These are phyloP conservation scores for Slavum lentiscoides DNA, from an alignment of 2,888 invertebrate genomes.

Conservation along the genomic window DNA sequence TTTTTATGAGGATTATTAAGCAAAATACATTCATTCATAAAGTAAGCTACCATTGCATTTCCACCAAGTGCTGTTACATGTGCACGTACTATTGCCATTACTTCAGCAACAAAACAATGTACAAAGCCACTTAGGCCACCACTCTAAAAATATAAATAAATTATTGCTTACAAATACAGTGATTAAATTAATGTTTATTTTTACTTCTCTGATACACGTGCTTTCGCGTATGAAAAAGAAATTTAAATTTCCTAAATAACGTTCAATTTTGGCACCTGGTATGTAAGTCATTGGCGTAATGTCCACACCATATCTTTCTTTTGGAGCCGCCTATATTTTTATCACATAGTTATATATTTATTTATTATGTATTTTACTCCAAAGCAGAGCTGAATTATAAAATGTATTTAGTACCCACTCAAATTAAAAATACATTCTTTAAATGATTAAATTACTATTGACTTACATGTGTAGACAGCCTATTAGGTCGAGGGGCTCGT, in stretches of 20 bases:
- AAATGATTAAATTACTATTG: not conserved
- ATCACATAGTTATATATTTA: not conserved
- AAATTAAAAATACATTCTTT: not conserved
- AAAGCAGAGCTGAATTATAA: not conserved
- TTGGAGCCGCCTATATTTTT: constrained; percentile 41
- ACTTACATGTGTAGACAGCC: constrained; percentile 44
- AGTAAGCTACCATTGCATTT: constrained; percentile 92
- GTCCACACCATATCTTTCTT: constrained; percentile 66
- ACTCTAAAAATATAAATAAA: constrained; percentile 54
- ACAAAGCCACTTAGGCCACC: constrained; percentile 94
- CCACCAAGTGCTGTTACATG: constrained; percentile 92
- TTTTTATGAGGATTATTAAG: constrained; percentile 94
- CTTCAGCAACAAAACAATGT: constrained; percentile 91
- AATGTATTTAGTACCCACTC: not conserved
- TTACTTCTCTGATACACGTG: constrained; percentile 81
- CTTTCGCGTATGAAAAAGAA: constrained; percentile 95
- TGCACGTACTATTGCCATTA: constrained; percentile 87
- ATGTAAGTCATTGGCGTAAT: constrained; percentile 81
- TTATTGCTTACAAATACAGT: not conserved
- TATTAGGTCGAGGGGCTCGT: constrained; percentile 37
- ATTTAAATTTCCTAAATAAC: constrained; percentile 86
- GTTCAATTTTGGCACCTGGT: constrained; percentile 76
- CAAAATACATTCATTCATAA: constrained; percentile 87
- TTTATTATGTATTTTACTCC: not conserved
- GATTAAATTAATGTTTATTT: not conserved